phyloP scores from a whole-genome alignment of 2,888 invertebrate genomes.

The Ametastegia equiseti region DNA sequence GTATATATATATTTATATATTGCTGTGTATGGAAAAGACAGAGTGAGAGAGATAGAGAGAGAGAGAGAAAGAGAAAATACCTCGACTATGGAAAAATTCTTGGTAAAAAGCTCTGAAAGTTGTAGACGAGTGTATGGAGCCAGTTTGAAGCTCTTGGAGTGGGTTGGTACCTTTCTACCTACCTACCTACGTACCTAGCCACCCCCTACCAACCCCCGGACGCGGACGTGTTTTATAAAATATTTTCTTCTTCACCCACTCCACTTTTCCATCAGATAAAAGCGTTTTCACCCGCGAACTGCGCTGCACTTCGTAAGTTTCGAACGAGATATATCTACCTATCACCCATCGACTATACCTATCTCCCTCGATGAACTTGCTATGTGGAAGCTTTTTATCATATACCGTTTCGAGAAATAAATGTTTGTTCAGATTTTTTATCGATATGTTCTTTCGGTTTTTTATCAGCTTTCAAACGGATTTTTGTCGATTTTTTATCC shows the following conservation, averaged over 20 bases:
- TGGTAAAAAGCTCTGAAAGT: neutral
- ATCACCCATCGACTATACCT: neutral
- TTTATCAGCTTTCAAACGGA: no score
- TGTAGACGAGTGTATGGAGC: conserved; percentile 1
- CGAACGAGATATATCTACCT: neutral
- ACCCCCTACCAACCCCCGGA: neutral
- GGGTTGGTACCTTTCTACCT: no score
- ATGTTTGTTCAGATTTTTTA: no score
- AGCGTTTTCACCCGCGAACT: conserved; percentile 30
- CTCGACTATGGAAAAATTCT: no score
- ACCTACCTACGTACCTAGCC: no score
- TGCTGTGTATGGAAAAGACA: neutral
- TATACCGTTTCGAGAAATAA: neutral
- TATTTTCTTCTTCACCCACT: conserved; percentile 11
- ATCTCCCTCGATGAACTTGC: neutral
- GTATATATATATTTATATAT: no score
- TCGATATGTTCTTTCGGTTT: no score
- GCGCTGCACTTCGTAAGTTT: neutral
- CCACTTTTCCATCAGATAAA: conserved; percentile 34
- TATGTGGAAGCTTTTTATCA: neutral
- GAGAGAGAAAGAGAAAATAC: neutral
- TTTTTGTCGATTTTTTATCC: no score
- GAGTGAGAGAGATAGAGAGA: neutral
- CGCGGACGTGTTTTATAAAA: conserved; percentile 30
- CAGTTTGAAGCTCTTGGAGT: conserved; percentile 7